Evolutionary conservation across 2,797 vertebrate species (phyloP).

Genomic region (Picus viridis): DNA sequence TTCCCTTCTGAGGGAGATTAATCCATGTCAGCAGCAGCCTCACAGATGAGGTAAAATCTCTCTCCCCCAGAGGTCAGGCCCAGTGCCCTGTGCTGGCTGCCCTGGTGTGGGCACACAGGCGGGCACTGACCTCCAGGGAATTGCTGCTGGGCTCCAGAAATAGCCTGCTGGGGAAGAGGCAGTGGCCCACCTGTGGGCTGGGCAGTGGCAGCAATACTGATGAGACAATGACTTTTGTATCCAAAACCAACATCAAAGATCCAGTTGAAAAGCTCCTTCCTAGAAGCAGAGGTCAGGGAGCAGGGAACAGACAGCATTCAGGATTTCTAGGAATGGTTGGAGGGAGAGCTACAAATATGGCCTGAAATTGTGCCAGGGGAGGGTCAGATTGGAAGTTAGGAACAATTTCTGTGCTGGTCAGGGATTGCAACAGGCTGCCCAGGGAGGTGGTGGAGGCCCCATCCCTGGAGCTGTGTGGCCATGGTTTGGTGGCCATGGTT

Average conservation of each 20-base stretch:
- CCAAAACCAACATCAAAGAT: background rate
- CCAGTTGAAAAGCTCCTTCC: background rate
- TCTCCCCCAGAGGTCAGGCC: background rate
- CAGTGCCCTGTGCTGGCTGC: background rate
- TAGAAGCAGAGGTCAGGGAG: background rate
- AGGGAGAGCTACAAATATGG: background rate
- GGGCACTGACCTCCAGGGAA: background rate
- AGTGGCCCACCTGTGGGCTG: background rate
- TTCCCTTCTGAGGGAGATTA: background rate
- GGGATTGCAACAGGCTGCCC: no score
- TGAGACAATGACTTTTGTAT: background rate
- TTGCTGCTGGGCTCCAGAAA: conserved; percentile 17
- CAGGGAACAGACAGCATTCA: rapidly evolving
- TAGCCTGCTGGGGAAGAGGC: background rate
- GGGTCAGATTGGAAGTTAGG: no score
- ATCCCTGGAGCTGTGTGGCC: no score
- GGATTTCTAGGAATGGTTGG: background rate
- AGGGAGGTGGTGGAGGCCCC: no score
- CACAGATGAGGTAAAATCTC: background rate
- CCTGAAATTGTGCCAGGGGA: no score
- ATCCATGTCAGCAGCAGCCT: background rate
- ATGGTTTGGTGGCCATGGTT: no score
- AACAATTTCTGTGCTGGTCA: no score
- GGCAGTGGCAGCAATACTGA: background rate
- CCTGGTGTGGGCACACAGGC: background rate